phyloP scores from a whole-genome alignment of 1,140 invertebrate genomes.

The Drosophila kohkoa region DNA sequence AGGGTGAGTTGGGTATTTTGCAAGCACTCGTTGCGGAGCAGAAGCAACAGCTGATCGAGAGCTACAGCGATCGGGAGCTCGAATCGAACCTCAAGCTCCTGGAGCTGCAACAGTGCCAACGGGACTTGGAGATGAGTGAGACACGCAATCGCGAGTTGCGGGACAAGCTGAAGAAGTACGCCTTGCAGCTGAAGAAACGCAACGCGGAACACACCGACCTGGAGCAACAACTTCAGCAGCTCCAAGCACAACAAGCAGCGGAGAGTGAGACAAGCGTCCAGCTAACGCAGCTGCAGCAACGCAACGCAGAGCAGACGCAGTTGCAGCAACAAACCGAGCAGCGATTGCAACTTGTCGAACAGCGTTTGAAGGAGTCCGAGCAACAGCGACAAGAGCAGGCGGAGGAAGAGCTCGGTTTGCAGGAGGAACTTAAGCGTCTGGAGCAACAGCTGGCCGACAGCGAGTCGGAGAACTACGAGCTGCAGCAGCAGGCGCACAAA shows the following conservation, averaged over 20 bases:
- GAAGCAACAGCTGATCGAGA: constrained; percentile 81
- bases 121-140: constrained; percentile 84
- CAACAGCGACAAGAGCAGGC: constrained; percentile 2
- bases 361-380: constrained; percentile 8
- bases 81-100: constrained; percentile 85
- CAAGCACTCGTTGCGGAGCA: constrained; percentile 75
- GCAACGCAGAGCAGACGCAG: neutral
- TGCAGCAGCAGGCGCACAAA: constrained; percentile 44
- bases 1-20: constrained; percentile 72
- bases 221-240: constrained; percentile 78
- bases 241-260: constrained; percentile 30
- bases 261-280: too few relatives aligned
- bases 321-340: too few relatives aligned
- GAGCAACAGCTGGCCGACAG: neutral
- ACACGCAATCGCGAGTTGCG: constrained; percentile 84
- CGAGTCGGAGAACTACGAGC: constrained; percentile 15
- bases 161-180: constrained; percentile 92
- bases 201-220: constrained; percentile 87
- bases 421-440: neutral
- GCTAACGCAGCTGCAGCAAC: constrained; percentile 2
- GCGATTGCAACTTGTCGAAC: too few relatives aligned
- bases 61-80: constrained; percentile 72
- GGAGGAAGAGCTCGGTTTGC: neutral
- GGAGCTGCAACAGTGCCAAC: constrained; percentile 85
- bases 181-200: constrained; percentile 91